Evolutionary conservation across 2,113 vertebrate genomes (phyloP), one percentile per base, ranked within the genome.

Genomic region (Tachuris rubrigastra): DNA sequence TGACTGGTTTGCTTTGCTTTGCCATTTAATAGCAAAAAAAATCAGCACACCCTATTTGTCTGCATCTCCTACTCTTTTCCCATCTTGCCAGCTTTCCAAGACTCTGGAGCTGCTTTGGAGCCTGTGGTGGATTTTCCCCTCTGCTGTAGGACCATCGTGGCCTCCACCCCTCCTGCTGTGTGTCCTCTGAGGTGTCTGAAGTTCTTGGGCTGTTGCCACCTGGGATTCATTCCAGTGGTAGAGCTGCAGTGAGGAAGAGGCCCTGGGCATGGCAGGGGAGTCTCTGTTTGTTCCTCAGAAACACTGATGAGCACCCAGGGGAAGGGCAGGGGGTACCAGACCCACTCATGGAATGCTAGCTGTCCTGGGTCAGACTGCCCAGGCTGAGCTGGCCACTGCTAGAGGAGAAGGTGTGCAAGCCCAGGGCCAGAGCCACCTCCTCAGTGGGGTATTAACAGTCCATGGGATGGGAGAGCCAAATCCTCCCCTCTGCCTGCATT

Each of bases 71-170:
- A 59, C 83, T 95, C 67, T 41, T 79, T 95, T 50, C 60, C 75
- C 50, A 55, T 20, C 76, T 35, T 59, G 49, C 39, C 66, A 86
- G 55, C 55, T 89, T 93, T 93, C 94, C 85, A 78, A 58, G 71
- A 73, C 56, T 23, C 37, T 62, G 58, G 53, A 65, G 53, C 60
- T 69, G 44, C 6, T 85, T 50, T 59, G 55, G 86, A 92, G 68
- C 65, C 68, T 8, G 24, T 1, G 6, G 60, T 46, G 71, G 72
- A 41, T 82, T 81, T 93, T 74, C 39, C 59, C 42, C 59, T 63
- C 27, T 52, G 49, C 77, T 75, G 44, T 10, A 69, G 39, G 31
- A 39, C 27, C 18, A 12, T 44, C 5, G 2, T 42, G 28, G 31
- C 39, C 82, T 74, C n/a, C 66, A 53, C 35, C 33, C 19, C 74